These are phyloP conservation scores for Amphipyra tragopoginis DNA, from an alignment of 2,888 invertebrate species.

Conservation along the genomic window DNA sequence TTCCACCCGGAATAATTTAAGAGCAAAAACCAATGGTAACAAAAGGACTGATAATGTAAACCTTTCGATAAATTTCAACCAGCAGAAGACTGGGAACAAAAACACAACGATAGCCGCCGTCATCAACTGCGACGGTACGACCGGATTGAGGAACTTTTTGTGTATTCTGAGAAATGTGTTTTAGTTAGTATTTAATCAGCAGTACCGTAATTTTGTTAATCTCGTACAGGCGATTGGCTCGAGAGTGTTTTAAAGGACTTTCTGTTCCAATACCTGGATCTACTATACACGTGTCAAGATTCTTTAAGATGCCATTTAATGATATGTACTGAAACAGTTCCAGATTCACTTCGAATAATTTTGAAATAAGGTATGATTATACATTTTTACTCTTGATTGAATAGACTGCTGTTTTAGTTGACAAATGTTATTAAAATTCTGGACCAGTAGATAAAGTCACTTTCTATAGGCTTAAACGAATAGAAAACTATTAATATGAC, in stretches of 20 bases:
- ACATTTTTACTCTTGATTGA: neutral
- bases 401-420: no score
- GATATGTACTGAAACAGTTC: constrained; percentile 2
- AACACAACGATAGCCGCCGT: constrained; percentile 66
- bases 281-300: constrained; percentile 8
- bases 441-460: neutral
- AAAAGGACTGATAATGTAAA: constrained; percentile 58
- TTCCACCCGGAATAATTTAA: constrained; percentile 22
- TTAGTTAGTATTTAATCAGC: constrained; percentile 38
- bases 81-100: constrained; percentile 54
- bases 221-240: constrained; percentile 10
- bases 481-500: neutral
- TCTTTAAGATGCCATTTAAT: constrained; percentile 28
- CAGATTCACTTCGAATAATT: constrained; percentile 1
- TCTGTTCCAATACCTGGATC: constrained; percentile 10
- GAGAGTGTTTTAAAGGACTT: constrained; percentile 20
- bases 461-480: neutral
- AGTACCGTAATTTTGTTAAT: constrained; percentile 14
- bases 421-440: no score
- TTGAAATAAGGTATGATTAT: constrained; percentile 9
- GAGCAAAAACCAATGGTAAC: constrained; percentile 35
- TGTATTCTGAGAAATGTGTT: constrained; percentile 80
- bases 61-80: constrained; percentile 60
- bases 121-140: constrained; percentile 74
- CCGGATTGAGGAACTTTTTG: constrained; percentile 79